Base-by-base conservation (phyloP, 2,888 invertebrate genomes). In the Melanotus villosus region DNA sequence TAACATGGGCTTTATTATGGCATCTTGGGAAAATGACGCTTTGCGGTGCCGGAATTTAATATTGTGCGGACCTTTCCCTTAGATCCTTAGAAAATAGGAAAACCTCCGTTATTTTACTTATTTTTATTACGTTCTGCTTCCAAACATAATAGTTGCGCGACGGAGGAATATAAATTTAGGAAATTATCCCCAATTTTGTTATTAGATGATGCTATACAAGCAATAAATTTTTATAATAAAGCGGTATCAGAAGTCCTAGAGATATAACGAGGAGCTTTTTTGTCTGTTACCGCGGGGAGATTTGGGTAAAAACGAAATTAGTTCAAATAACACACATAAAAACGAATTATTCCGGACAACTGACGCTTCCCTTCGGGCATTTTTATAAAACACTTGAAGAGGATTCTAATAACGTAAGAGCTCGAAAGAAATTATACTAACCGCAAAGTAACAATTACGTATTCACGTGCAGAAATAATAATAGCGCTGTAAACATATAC, bases 391-490 rank as follows among this genome's bases (percentile, higher is more conserved):
- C 26, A 19, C 10, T 26, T 6, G 26, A n/a, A 32, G n/a, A 30
- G 16, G 10, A n/a, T 60, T 41, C 26, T 47, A 60, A 68, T 68
- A 58, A 50, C 73, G 69, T 73, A 73, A 54, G 75, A 76, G 74
- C 74, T 76, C 76, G 74, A 78, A 78, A 76, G 78, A 77, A 80
- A 78, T 78, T 77, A 77, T 75, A 26, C 73, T 77, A 80, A 74
- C 73, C 71, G 73, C 77, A 75, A 75, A 74, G 75, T 73, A 73
- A 76, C 77, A 80, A 80, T 80, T 80, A 80, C 73, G 74, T 74
- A 78, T 79, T 80, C 80, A 78, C 80, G 80, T 79, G 79, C 76
- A 81, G 78, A 79, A 78, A 77, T 79, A 80, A 81, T 81, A 78
- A 77, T 76, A 73, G 76, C 73, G 75, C 41, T 65, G 77, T 76